phyloP scores from a whole-genome alignment of 2,888 invertebrate genomes.

The Drosophila colorata region DNA sequence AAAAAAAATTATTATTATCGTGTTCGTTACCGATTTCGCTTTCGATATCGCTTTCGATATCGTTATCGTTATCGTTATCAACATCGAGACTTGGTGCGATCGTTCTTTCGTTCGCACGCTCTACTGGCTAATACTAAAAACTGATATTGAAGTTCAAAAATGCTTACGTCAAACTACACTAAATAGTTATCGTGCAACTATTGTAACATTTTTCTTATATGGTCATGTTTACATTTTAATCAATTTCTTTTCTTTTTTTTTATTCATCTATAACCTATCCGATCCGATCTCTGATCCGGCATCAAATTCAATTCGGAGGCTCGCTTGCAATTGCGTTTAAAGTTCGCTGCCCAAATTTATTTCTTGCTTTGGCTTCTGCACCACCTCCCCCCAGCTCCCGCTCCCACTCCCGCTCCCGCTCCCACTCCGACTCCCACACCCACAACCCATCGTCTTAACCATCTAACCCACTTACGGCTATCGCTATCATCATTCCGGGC shows the following conservation, averaged over 20 bases:
- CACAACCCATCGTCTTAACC: neutral
- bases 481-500: constrained; percentile 40
- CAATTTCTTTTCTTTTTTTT: neutral
- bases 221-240: neutral
- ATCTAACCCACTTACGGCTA: constrained; percentile 28
- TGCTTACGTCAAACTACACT: constrained; percentile 55
- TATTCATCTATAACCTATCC: neutral
- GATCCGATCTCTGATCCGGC: too few species aligned
- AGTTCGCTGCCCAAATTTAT: neutral
- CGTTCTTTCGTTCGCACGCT: constrained; percentile 20
- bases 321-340: constrained; percentile 24
- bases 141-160: constrained; percentile 72
- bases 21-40: constrained; percentile 1
- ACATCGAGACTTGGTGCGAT: constrained; percentile 36
- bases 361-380: neutral
- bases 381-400: neutral
- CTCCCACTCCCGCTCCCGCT: neutral
- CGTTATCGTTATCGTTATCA: constrained; percentile 13
- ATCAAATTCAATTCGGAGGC: too few species aligned
- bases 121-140: constrained; percentile 64
- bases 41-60: neutral
- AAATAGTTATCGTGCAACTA: constrained; percentile 6
- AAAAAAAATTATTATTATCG: constrained; percentile 7
- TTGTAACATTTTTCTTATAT: neutral
- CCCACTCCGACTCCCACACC: neutral